Percentiles rank a stretch among this genome's conserved stretches.
These are phyloP conservation scores for Sylvia borin DNA, from an alignment of 2,797 vertebrate species.

Conservation along the genomic window DNA sequence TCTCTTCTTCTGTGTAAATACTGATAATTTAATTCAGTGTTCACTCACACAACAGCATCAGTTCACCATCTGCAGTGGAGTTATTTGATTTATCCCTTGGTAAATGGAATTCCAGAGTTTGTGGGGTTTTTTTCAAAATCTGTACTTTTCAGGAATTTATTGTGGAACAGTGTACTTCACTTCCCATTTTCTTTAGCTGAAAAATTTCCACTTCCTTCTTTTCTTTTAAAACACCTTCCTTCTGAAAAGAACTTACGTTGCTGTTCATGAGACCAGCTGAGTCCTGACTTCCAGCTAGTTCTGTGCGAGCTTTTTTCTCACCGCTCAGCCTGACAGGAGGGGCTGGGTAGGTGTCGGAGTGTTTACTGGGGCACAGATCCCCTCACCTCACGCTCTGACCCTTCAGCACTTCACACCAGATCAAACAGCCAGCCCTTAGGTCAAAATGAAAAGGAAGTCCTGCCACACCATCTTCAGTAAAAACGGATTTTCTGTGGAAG, in stretches of 20 bases:
- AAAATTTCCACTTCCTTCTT: background rate
- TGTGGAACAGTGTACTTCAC: background rate
- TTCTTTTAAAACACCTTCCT: background rate
- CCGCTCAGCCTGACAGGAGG: background rate
- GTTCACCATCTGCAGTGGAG: background rate
- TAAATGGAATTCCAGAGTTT: background rate
- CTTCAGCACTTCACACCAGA: slow-evolving; percentile 7
- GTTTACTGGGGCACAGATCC: background rate
- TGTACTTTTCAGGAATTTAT: background rate
- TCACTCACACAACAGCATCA: background rate
- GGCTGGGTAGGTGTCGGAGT: background rate
- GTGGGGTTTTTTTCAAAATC: background rate
- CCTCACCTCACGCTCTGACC: background rate
- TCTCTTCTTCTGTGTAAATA: background rate
- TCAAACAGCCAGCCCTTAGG: background rate
- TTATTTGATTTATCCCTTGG: background rate
- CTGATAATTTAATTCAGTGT: background rate
- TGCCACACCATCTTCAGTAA: background rate
- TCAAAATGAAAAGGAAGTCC: background rate
- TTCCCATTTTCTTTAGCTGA: background rate
- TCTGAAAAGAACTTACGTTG: background rate
- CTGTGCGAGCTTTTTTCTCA: background rate
- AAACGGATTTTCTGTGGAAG: background rate
- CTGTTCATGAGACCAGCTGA: background rate
- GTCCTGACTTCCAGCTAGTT: background rate